Evolutionary conservation across 2,888 invertebrate genomes (phyloP).

Genomic region (Oegoconia quadripuncta): DNA sequence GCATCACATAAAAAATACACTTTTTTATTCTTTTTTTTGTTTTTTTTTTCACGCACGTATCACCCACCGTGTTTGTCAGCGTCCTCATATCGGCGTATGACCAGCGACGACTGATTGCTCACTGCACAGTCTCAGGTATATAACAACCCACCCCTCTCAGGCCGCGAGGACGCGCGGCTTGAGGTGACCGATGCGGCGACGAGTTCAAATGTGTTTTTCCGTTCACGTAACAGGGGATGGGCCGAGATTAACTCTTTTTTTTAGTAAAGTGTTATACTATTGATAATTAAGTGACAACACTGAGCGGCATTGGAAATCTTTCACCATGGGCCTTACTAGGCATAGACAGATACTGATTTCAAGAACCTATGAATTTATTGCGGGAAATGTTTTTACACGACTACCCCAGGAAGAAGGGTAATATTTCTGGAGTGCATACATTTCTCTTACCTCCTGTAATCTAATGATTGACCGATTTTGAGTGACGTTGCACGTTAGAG

Average conservation of each 20-base stretch:
- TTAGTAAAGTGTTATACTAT: background rate
- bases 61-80: slow-evolving; percentile 66
- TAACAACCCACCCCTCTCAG: slow-evolving; percentile 60
- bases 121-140: slow-evolving; percentile 39
- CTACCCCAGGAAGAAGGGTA: too few species aligned
- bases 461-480: too few species aligned
- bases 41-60: slow-evolving; percentile 29
- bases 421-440: too few species aligned
- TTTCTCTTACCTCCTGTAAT: too few species aligned
- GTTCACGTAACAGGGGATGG: slow-evolving; percentile 11
- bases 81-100: slow-evolving; percentile 61
- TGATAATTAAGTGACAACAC: background rate
- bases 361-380: too few species aligned
- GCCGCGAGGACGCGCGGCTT: slow-evolving; percentile 22
- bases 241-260: background rate
- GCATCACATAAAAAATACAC: too few species aligned
- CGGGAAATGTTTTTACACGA: too few species aligned
- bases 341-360: too few species aligned
- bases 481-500: too few species aligned
- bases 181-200: slow-evolving; percentile 25
- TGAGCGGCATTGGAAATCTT: too few species aligned
- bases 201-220: slow-evolving; percentile 15
- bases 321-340: too few species aligned
- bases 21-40: slow-evolving; percentile 5
- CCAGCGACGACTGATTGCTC: slow-evolving; percentile 52